A percentile compares a stretch with the other conserved stretches of the same genome.
Conservation (phyloP, 2,888 invertebrate species). For the Acronicta aceris region DNA sequence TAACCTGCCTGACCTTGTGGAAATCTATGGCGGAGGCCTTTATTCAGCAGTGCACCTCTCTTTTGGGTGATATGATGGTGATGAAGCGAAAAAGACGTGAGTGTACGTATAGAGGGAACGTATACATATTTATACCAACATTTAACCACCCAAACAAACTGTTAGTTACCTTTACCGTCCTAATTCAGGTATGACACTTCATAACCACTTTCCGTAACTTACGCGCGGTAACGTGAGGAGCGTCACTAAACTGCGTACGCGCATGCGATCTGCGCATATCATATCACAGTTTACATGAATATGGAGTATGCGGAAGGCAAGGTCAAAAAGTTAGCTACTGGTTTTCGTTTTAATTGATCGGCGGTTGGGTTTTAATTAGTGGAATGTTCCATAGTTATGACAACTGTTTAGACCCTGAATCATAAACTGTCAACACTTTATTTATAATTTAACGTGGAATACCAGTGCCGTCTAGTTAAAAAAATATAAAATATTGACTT, state of each 20-base stretch:
- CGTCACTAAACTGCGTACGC: conserved; percentile 40
- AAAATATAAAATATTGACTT: no score
- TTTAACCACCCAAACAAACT: conserved; percentile 29
- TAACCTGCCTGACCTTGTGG: no score
- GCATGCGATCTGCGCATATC: conserved; percentile 60
- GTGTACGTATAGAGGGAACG: no score
- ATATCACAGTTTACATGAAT: conserved; percentile 56
- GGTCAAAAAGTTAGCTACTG: conserved; percentile 50
- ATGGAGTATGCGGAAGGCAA: conserved; percentile 55
- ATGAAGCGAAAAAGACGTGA: no score
- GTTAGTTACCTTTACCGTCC: conserved; percentile 30
- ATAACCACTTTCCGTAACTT: conserved; percentile 52
- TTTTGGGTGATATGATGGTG: no score
- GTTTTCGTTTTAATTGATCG: conserved; percentile 44
- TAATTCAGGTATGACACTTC: conserved; percentile 51
- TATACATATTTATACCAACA: no score
- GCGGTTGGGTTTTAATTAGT: conserved; percentile 22
- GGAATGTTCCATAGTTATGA: neutral
- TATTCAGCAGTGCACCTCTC: no score
- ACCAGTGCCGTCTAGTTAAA: no score
- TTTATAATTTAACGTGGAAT: no score
- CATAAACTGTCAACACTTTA: no score
- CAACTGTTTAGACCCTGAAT: neutral
- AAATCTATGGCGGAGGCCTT: no score
- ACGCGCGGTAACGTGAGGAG: conserved; percentile 53